Percentiles rank a stretch among this genome's conserved stretches.
Conservation (phyloP, 2,888 invertebrate genomes). For the Rotaria socialis region DNA sequence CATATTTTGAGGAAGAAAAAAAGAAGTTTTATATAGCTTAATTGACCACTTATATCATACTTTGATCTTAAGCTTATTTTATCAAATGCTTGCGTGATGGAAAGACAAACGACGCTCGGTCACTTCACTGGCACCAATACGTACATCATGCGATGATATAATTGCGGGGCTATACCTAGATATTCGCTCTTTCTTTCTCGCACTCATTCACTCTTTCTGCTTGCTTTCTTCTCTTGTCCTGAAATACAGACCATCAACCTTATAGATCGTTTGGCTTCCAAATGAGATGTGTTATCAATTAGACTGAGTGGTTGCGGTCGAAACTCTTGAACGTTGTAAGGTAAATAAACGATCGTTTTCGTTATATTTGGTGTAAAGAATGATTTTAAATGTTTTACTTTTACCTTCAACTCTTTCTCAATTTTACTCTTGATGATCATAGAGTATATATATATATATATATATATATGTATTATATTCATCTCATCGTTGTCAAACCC, state of each 20-base stretch:
- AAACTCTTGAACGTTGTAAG: not conserved
- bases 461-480: not conserved
- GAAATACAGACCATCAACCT: conserved; percentile 4
- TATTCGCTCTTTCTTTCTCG: no score
- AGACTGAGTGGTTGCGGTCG: conserved; percentile 1
- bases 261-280: conserved; percentile 28
- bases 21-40: not conserved
- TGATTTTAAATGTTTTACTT: not conserved
- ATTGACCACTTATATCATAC: not conserved
- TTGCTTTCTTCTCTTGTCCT: not conserved
- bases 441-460: not conserved
- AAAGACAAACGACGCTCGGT: not conserved
- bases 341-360: conserved; percentile 9
- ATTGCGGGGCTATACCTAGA: not conserved
- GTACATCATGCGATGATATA: conserved; percentile 18
- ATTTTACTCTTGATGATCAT: not conserved
- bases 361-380: not conserved
- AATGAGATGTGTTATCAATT: conserved; percentile 29
- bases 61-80: not conserved
- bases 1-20: not conserved
- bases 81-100: not conserved
- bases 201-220: not conserved
- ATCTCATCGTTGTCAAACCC: not conserved
- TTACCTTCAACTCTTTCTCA: not conserved
- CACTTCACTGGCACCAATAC: not conserved